Base-by-base conservation (phyloP, 2,797 vertebrate genomes). In the Ceryle rudis region DNA sequence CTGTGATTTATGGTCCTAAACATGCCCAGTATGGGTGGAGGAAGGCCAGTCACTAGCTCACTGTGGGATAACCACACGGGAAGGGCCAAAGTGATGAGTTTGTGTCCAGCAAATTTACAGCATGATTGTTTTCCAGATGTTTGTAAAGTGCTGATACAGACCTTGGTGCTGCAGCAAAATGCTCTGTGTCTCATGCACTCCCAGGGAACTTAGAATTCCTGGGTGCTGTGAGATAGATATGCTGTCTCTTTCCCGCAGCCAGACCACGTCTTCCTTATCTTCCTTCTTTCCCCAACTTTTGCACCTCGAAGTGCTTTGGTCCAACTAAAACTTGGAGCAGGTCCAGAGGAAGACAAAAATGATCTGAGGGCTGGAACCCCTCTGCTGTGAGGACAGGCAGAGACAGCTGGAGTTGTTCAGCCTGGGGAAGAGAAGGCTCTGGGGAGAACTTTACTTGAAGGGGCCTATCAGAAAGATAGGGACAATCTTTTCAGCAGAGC, bases 151-250 rank as follows among this genome's bases (percentile, higher is more conserved):
- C 42, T 70, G 5, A 26, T 37, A 28, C 51, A 5, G 1, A 25
- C 37, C 51, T 16, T 10, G 29, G 16, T 2, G 39, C 18, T 54
- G 33, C 42, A 75, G 33, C 39, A 42, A 86, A 31, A 11, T 88
- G 33, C 44, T 87, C 71, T 31, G 47, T 46, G 64, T 49, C 81
- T 84, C 16, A 0, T 26, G 52, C 70, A 29, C n/a, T 39, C 80
- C 54, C 51, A 26, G 47, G 47, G 61, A 71, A 16, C 35, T 77
- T 61, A 28, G 61, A 77, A 51, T 29, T 49, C n/a, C 16, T 25
- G 9, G 42, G 12, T 6, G 1, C 25, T 65, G 12, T 0, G 4
- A 70, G 5, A 57, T 25, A 60, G 51, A 60, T 9, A 1, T 10
- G 73, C 72, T 74, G 74, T 31, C 19, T 57, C 29, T 39, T 60